Conservation (phyloP, 2,888 invertebrate genomes). For the Bombyx huttoni region DNA sequence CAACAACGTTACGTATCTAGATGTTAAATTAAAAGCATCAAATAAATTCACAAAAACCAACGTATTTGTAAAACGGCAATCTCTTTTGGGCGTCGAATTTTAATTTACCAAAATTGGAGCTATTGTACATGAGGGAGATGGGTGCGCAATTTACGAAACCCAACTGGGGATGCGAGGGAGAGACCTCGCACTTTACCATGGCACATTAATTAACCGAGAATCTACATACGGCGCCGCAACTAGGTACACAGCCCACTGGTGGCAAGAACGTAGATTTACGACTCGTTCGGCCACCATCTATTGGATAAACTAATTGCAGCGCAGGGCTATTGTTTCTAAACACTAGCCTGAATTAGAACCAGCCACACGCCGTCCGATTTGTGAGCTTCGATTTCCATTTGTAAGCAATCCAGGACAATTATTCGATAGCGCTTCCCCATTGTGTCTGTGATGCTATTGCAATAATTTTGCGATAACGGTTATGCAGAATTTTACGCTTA, state of each 20-base stretch:
- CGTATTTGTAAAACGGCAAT: constrained; percentile 16
- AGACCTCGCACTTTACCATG: constrained; percentile 59
- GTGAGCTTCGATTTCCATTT: constrained; percentile 31
- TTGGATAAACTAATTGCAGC: constrained; percentile 68
- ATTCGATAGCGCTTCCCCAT: constrained; percentile 29
- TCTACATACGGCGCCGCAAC: constrained; percentile 64
- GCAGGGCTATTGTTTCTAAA: constrained; percentile 68
- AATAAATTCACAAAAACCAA: constrained; percentile 6
- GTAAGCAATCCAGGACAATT: constrained; percentile 37
- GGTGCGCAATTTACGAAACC: constrained; percentile 62
- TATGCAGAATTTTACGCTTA: neutral
- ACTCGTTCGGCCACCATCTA: constrained; percentile 67
- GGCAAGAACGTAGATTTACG: constrained; percentile 66
- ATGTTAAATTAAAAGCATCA: constrained; percentile 2
- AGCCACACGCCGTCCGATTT: constrained; percentile 17
- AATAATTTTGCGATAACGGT: neutral
- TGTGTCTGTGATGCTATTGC: neutral
- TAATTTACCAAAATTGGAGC: constrained; percentile 52
- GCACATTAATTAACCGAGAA: constrained; percentile 68
- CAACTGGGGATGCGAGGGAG: constrained; percentile 48
- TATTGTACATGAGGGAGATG: constrained; percentile 54
- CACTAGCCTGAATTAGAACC: constrained; percentile 52
- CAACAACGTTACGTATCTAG: neutral
- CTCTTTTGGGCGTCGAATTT: constrained; percentile 37
- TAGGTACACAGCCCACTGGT: constrained; percentile 56